phyloP scores from a whole-genome alignment of 2,797 vertebrate genomes.

The Lycodopsis pacificus region DNA sequence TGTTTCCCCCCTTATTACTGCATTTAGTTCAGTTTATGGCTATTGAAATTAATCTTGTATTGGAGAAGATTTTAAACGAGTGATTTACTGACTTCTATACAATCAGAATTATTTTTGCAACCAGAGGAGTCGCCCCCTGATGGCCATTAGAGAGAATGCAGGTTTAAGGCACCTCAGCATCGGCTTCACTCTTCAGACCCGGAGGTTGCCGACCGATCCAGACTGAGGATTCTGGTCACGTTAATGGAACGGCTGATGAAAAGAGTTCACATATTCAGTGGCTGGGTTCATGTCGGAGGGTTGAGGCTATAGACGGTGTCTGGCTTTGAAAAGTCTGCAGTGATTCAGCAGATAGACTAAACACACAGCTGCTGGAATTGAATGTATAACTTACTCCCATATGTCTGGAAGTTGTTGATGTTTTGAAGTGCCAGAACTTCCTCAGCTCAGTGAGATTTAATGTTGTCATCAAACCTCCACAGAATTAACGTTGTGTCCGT shows the following conservation, averaged over 20 bases:
- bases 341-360: not conserved
- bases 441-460: not conserved
- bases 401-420: not conserved
- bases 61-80: no score
- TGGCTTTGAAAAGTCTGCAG: not conserved
- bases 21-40: no score
- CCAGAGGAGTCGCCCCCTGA: not conserved
- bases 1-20: no score
- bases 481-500: not conserved
- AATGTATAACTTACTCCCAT: not conserved
- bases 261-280: not conserved
- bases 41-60: no score
- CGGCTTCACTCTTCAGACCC: no score
- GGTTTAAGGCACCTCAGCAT: not conserved
- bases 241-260: not conserved
- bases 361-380: not conserved
- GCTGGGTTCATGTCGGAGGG: not conserved
- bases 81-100: not conserved
- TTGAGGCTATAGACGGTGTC: not conserved
- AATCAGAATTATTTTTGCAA: not conserved
- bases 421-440: not conserved
- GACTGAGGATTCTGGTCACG: not conserved
- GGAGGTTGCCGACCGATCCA: not conserved
- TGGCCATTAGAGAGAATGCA: not conserved
- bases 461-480: not conserved